phyloP scores from a whole-genome alignment of 2,113 vertebrate genomes.

The Acanthochromis polyacanthus region DNA sequence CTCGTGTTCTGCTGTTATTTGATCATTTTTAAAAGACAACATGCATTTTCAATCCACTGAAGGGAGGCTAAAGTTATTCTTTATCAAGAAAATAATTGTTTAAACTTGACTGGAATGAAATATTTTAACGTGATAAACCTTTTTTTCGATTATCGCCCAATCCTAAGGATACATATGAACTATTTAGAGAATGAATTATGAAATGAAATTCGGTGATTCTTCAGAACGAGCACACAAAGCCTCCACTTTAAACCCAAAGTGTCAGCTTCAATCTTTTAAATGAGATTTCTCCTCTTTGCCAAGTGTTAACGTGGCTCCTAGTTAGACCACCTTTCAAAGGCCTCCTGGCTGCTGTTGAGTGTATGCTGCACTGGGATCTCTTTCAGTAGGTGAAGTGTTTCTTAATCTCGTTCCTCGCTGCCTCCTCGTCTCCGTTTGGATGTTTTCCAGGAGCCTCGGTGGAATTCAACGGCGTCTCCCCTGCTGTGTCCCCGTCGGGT shows the following conservation, averaged over 20 bases:
- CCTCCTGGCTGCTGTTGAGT: slow-evolving; percentile 3
- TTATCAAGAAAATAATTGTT: too few relatives aligned
- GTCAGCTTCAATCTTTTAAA: slow-evolving; percentile 47
- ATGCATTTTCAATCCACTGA: too few relatives aligned
- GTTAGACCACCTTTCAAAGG: slow-evolving; percentile 35
- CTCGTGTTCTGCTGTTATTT: too few relatives aligned
- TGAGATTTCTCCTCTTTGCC: slow-evolving; percentile 27
- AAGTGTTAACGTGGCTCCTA: slow-evolving; percentile 27
- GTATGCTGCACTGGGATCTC: slow-evolving; percentile 1
- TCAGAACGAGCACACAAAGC: not conserved
- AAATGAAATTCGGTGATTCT: too few relatives aligned
- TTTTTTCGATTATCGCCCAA: too few relatives aligned
- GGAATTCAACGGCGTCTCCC: slow-evolving; percentile 60
- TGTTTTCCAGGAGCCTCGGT: slow-evolving; percentile 54
- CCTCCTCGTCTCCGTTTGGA: slow-evolving; percentile 44
- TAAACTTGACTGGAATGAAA: too few relatives aligned
- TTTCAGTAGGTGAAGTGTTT: slow-evolving; percentile 59
- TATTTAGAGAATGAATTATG: too few relatives aligned
- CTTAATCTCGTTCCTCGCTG: slow-evolving; percentile 42
- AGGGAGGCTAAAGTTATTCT: too few relatives aligned
- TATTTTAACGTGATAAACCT: too few relatives aligned
- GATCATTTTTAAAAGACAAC: too few relatives aligned
- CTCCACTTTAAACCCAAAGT: slow-evolving; percentile 25
- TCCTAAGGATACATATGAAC: too few relatives aligned
- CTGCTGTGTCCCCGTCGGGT: slow-evolving; percentile 46